Conservation (phyloP, 2,888 invertebrate genomes). For the Colostygia pectinataria region DNA sequence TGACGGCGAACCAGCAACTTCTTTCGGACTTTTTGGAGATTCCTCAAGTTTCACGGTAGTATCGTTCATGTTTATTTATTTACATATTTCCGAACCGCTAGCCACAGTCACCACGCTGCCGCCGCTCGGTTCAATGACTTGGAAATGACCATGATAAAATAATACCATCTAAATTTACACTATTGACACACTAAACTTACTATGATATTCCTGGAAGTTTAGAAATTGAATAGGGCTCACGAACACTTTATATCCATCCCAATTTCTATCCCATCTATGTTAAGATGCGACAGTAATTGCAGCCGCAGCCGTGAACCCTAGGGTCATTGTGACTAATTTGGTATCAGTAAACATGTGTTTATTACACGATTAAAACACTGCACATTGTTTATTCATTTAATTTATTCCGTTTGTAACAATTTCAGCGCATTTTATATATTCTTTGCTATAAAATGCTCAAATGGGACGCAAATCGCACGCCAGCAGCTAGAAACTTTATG, state of each 20-base stretch:
- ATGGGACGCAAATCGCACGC: constrained; percentile 76
- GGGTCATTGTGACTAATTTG: constrained; percentile 62
- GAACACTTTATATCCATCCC: constrained; percentile 47
- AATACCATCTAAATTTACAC: constrained; percentile 32
- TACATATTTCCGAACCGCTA: constrained; percentile 77
- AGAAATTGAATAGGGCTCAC: constrained; percentile 38
- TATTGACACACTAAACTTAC: constrained; percentile 29
- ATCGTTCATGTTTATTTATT: constrained; percentile 83
- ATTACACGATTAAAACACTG: constrained; percentile 32
- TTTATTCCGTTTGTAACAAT: constrained; percentile 22
- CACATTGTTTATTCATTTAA: constrained; percentile 24
- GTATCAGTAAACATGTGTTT: constrained; percentile 34
- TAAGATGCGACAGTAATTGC: constrained; percentile 64
- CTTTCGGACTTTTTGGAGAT: constrained; percentile 62
- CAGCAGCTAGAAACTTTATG: constrained; percentile 61
- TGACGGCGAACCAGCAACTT: constrained; percentile 55
- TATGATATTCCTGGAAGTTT: constrained; percentile 17
- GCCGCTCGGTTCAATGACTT: constrained; percentile 72
- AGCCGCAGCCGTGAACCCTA: constrained; percentile 72
- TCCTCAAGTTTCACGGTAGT: constrained; percentile 75
- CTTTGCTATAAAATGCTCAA: constrained; percentile 49
- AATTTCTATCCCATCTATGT: constrained; percentile 59
- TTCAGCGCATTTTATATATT: constrained; percentile 42
- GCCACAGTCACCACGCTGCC: constrained; percentile 75
- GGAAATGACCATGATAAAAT: constrained; percentile 59